Evolutionary conservation across 2,113 vertebrate species (phyloP).

Genomic region (Atractosteus spatula): DNA sequence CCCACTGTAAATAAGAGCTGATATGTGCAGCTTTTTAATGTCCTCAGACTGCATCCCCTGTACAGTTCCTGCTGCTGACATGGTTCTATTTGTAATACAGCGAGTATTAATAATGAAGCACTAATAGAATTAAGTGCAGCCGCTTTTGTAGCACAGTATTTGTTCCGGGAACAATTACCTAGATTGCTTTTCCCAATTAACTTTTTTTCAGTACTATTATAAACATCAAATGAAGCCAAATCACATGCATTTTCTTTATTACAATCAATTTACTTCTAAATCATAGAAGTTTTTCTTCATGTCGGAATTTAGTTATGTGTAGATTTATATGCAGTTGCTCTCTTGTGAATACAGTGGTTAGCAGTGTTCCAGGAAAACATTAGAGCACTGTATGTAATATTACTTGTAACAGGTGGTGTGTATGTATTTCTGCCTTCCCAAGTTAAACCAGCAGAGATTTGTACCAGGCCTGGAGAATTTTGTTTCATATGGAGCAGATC

Average conservation of each 20-base stretch:
- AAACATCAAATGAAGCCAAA: neutral
- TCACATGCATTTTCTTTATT: neutral
- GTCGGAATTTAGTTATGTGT: neutral
- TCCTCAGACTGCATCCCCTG: conserved; percentile 39
- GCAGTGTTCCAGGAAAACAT: neutral
- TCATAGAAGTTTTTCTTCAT: conserved; percentile 30
- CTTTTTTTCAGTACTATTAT: conserved; percentile 27
- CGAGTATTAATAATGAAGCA: conserved; percentile 41
- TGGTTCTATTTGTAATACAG: conserved; percentile 36
- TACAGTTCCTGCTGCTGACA: conserved; percentile 41
- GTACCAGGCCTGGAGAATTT: too few relatives aligned
- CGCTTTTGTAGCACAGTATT: conserved; percentile 46
- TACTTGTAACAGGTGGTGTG: too few relatives aligned
- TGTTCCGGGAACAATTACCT: conserved; percentile 40
- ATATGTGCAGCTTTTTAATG: conserved; percentile 28
- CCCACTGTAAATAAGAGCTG: conserved; percentile 35
- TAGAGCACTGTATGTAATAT: neutral
- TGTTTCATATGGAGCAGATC: too few relatives aligned
- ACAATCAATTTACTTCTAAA: neutral
- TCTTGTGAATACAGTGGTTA: neutral
- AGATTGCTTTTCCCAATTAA: conserved; percentile 30
- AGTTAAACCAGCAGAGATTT: too few relatives aligned
- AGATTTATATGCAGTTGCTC: conserved; percentile 2
- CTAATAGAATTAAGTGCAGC: conserved; percentile 48
- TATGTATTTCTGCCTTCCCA: too few relatives aligned